These are phyloP conservation scores for Pseudopodoces humilis DNA, from an alignment of 2,113 vertebrate genomes.

Conservation along the genomic window DNA sequence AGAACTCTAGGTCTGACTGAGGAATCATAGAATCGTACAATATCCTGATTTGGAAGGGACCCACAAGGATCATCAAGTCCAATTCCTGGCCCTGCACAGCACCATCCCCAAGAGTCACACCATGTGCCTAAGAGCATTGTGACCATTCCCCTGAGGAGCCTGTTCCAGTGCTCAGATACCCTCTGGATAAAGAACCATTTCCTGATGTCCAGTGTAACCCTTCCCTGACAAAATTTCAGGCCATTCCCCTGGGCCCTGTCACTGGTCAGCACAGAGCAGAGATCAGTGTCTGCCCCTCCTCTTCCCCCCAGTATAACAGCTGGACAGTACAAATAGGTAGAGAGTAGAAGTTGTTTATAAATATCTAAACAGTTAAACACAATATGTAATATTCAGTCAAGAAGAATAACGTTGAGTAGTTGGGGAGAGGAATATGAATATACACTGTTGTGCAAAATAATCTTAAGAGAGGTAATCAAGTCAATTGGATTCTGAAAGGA, in stretches of 20 bases:
- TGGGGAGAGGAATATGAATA: neutral
- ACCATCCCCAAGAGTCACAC: neutral
- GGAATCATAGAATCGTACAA: neutral
- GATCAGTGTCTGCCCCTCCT: neutral
- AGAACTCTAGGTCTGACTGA: neutral
- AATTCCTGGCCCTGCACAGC: neutral
- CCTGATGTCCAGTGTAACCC: neutral
- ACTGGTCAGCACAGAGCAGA: neutral
- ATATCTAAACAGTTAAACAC: neutral
- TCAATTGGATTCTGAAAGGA: neutral
- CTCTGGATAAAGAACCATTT: neutral
- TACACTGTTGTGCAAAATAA: neutral
- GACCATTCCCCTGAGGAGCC: neutral
- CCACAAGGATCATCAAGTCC: neutral
- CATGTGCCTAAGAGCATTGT: neutral
- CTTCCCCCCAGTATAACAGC: neutral
- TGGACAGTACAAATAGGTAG: neutral
- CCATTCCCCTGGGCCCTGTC: neutral
- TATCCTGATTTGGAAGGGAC: neutral
- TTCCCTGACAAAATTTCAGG: neutral
- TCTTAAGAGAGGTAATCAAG: neutral
- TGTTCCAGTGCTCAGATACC: neutral
- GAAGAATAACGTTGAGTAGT: neutral
- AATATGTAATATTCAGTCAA: neutral
- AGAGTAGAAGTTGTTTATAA: neutral